Evolutionary conservation across 2,888 invertebrate species (phyloP), one percentile per base, ranked within the genome.

Genomic region (Phasia obesa): DNA sequence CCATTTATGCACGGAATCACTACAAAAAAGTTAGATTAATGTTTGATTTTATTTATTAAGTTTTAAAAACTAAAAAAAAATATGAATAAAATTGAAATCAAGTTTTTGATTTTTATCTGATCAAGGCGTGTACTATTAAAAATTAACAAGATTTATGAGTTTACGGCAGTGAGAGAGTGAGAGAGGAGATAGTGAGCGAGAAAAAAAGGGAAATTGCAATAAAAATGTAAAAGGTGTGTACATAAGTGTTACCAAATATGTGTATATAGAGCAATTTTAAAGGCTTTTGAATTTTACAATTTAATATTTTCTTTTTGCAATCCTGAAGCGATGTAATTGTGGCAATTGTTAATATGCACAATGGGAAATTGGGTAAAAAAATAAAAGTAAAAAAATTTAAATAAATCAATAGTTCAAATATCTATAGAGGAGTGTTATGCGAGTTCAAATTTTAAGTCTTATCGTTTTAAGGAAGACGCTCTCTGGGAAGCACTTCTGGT

Each of bases 71-170:
- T 38, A 59, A 25, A 49, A 25, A 38, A 65, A 67, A 65, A 67
- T 49, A 75, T 65, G 44, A 55, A n/a, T n/a, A 47, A 47, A 57
- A 60, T 27, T 27, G 53, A 77, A 81, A 73, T 81, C 81, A 81
- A 71, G 65, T 70, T 47, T 74, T 31, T 31, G 47, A 21, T 38
- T 71, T 47, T 64, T 64, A 78, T 55, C 62, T 57, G 64, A 44
- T 78, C 55, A 57, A 70, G 77, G 69, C 57, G 74, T 82, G 77
- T 69, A 57, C 64, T 71, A 51, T 57, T 49, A 49, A 60, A 69
- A 69, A 62, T 77, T 77, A 47, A 62, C 25, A 67, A 75, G 49
- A 75, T 75, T 75, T 59, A 75, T 59, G 25, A 57, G 57, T 27
- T 35, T 35, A 0, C 0, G 11, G 35, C 35, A 35, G 35, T 11